These are phyloP conservation scores for Stenchaetothrips biformis DNA, from an alignment of 2,888 invertebrate species.

Conservation along the genomic window DNA sequence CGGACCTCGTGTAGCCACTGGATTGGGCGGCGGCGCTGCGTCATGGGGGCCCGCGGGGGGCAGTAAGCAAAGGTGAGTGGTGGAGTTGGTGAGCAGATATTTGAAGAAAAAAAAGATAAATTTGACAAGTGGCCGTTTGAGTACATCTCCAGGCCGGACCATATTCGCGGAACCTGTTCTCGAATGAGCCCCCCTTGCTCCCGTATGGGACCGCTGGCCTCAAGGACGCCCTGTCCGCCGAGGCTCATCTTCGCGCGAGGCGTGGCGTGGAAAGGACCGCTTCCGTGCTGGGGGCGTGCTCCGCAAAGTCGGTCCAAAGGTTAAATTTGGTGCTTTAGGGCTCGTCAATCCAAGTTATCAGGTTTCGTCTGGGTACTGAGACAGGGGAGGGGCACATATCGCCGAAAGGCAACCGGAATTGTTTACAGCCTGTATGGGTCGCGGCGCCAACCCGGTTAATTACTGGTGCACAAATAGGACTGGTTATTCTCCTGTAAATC, in stretches of 20 bases:
- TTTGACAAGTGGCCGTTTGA: neutral
- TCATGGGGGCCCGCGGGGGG: neutral
- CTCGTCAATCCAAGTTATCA: neutral
- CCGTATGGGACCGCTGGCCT: neutral
- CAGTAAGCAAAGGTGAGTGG: neutral
- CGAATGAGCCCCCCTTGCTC: neutral
- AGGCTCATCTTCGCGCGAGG: slow-evolving; percentile 5
- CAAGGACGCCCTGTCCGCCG: neutral
- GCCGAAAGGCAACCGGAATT: too few relatives aligned
- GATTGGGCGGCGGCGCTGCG: neutral
- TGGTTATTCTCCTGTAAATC: too few relatives aligned
- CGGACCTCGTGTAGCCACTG: neutral
- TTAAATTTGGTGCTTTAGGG: neutral
- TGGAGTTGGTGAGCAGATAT: neutral
- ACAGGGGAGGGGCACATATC: too few relatives aligned
- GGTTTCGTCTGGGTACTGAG: too few relatives aligned
- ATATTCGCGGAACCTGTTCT: slow-evolving; percentile 13
- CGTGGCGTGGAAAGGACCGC: neutral
- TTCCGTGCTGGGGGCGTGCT: neutral
- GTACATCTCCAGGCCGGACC: neutral
- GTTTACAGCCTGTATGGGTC: too few relatives aligned
- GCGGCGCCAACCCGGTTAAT: too few relatives aligned
- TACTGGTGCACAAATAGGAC: too few relatives aligned
- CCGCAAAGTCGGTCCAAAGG: neutral
- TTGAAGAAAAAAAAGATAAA: neutral